A percentile compares a stretch with the other conserved stretches of the same genome.
Conservation (phyloP, 2,797 vertebrate genomes). For the Numenius phaeopus region DNA sequence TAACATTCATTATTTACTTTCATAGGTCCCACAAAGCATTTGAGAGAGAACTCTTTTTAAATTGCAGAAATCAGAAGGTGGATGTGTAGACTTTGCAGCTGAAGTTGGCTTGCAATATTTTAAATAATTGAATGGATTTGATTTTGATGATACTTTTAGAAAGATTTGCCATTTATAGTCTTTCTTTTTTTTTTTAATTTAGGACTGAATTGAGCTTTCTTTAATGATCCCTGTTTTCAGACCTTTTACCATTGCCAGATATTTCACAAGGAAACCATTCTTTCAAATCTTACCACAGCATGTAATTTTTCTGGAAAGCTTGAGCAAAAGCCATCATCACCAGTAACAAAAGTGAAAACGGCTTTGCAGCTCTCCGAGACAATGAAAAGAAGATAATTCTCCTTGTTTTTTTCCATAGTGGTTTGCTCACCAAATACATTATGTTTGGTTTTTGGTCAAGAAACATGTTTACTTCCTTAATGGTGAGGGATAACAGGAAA, state of each 20-base stretch:
- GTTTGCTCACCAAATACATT: accelerated
- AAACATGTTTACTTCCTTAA: neutral
- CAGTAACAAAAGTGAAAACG: neutral
- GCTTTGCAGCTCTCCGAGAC: neutral
- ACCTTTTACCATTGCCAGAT: neutral
- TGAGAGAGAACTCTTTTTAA: neutral
- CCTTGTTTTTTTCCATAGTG: neutral
- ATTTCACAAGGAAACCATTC: conserved; percentile 19
- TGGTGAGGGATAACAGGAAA: neutral
- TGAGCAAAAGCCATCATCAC: neutral
- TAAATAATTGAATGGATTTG: neutral
- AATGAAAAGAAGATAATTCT: neutral
- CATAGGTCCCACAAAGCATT: neutral
- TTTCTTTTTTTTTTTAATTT: neutral
- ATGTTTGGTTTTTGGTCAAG: neutral
- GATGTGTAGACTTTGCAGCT: neutral
- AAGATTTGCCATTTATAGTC: neutral
- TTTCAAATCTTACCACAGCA: neutral
- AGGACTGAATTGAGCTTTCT: neutral
- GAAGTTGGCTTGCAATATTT: neutral
- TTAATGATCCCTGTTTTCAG: neutral
- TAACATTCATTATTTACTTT: neutral
- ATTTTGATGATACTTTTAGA: neutral
- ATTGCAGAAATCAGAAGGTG: neutral
- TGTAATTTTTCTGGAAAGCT: neutral